A percentile compares a stretch with the other conserved stretches of the same genome.
Evolutionary conservation across 2,888 invertebrate species (phyloP).

Genomic region (Dynastes grantii): DNA sequence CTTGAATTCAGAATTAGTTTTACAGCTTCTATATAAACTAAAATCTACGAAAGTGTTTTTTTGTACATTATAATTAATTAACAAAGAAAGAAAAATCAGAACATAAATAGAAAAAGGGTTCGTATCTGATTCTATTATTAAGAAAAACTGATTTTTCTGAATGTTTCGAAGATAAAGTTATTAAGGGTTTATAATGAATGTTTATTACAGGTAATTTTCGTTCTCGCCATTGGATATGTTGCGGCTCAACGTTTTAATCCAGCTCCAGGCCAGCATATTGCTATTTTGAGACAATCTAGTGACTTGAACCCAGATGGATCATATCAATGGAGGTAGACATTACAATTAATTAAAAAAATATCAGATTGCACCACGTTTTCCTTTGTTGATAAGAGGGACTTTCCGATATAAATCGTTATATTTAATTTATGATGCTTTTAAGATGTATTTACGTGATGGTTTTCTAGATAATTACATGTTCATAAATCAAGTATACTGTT

Average conservation of each 20-base stretch:
- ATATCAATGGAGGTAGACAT: conserved; percentile 67
- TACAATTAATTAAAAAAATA: too few relatives aligned
- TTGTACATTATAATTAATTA: too few relatives aligned
- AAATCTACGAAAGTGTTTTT: too few relatives aligned
- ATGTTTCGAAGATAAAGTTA: too few relatives aligned
- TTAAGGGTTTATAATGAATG: neutral
- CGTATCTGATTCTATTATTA: neutral
- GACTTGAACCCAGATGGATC: conserved; percentile 81
- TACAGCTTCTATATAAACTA: too few relatives aligned
- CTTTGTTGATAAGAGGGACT: neutral
- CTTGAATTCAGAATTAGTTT: too few relatives aligned
- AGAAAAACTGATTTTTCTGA: neutral
- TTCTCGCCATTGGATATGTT: conserved; percentile 30
- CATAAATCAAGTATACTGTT: neutral
- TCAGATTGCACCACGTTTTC: too few relatives aligned
- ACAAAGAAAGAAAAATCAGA: too few relatives aligned
- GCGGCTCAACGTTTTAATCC: conserved; percentile 43
- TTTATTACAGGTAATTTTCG: conserved; percentile 41
- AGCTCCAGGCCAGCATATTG: conserved; percentile 72
- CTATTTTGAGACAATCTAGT: conserved; percentile 79
- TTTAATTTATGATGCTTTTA: too few relatives aligned
- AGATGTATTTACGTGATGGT: neutral
- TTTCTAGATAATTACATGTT: neutral
- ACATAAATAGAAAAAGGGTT: too few relatives aligned
- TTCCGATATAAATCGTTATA: too few relatives aligned